Percentiles rank a stretch among this genome's conserved stretches.
phyloP scores from a whole-genome alignment of 1,140 invertebrate genomes.

The Microplitis mediator region DNA sequence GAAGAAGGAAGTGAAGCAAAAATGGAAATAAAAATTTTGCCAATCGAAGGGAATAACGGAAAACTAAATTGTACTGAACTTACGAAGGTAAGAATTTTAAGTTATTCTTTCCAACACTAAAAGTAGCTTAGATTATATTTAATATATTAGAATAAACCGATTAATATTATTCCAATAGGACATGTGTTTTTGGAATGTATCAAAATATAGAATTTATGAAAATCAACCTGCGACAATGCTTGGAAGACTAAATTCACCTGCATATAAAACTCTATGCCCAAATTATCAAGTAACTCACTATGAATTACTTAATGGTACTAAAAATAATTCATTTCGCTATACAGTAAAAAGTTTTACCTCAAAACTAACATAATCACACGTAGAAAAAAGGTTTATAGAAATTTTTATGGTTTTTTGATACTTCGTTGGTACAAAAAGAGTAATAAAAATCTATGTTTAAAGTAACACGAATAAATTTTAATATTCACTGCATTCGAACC shows the following conservation, averaged over 20 bases:
- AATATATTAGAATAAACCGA: no score
- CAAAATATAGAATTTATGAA: slow-evolving; percentile 57
- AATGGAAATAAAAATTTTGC: slow-evolving; percentile 48
- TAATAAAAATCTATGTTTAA: no score
- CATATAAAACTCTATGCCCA: slow-evolving; percentile 48
- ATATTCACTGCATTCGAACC: no score
- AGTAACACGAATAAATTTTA: no score
- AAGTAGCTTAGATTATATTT: no score
- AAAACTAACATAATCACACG: no score
- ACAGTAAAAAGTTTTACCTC: background rate
- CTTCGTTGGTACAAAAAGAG: background rate
- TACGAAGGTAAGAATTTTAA: slow-evolving; percentile 43
- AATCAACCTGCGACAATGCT: slow-evolving; percentile 56
- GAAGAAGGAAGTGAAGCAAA: slow-evolving; percentile 42
- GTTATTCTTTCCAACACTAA: background rate
- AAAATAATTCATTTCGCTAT: slow-evolving; percentile 1
- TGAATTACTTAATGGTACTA: slow-evolving; percentile 54
- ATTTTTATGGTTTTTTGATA: background rate
- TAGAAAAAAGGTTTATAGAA: no score
- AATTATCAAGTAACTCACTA: slow-evolving; percentile 43
- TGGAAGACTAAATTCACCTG: slow-evolving; percentile 47
- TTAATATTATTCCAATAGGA: slow-evolving; percentile 40
- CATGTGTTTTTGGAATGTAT: slow-evolving; percentile 58
- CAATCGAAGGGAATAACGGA: slow-evolving; percentile 32
- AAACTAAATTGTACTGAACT: slow-evolving; percentile 50